phyloP scores from a whole-genome alignment of 2,888 invertebrate genomes.

The Polia nebulosa region DNA sequence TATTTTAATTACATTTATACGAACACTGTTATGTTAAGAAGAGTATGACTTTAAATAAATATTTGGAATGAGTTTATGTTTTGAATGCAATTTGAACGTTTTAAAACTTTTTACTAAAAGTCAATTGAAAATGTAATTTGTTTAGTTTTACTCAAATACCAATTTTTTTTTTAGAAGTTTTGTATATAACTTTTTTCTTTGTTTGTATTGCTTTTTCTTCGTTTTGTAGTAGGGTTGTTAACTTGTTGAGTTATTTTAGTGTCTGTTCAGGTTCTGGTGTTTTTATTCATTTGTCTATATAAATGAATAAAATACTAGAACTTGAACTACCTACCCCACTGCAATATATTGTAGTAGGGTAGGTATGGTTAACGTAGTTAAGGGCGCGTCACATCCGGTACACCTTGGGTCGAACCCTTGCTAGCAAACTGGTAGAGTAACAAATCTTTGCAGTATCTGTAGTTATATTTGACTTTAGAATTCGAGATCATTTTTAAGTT shows the following conservation, averaged over 20 bases:
- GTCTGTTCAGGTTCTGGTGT: not conserved
- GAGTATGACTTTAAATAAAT: constrained; percentile 6
- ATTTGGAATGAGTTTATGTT: not conserved
- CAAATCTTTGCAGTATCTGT: no score
- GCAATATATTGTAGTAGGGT: no score
- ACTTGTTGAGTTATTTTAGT: not conserved
- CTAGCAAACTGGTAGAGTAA: not conserved
- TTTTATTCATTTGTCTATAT: not conserved
- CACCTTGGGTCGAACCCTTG: not conserved
- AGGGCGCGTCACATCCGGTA: not conserved
- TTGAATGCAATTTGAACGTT: constrained; percentile 3
- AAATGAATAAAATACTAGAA: no score
- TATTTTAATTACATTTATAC: not conserved
- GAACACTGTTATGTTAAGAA: not conserved
- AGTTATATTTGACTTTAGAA: no score
- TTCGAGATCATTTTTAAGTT: no score
- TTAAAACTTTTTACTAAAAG: constrained; percentile 16
- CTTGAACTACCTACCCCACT: no score
- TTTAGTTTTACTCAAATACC: constrained; percentile 5
- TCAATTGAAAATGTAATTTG: constrained; percentile 17
- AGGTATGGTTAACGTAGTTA: not conserved
- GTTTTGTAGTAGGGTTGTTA: not conserved
- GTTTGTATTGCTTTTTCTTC: not conserved
- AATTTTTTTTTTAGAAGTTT: not conserved
- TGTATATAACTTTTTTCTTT: not conserved